Evolutionary conservation across 2,113 vertebrate genomes (phyloP).

Genomic region (Podiceps cristatus): DNA sequence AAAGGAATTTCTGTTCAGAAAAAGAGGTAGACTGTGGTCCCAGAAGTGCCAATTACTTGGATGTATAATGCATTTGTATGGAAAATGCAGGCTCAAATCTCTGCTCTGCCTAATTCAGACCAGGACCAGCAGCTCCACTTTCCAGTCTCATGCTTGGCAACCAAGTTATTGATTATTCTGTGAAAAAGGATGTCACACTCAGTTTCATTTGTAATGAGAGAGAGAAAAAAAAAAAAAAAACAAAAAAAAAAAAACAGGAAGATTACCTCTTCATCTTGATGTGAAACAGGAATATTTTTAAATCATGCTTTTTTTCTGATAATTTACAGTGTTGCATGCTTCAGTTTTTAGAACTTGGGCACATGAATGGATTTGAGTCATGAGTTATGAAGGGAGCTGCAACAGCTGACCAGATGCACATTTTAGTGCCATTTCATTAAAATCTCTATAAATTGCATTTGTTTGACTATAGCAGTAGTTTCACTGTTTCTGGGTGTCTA

Average conservation of each 20-base stretch:
- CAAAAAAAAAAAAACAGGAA: no score
- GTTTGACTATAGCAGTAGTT: neutral
- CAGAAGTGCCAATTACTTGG: neutral
- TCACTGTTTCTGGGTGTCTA: neutral
- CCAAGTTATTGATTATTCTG: neutral
- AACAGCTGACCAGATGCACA: neutral
- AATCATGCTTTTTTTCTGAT: neutral
- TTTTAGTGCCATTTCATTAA: neutral
- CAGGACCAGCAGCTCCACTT: neutral
- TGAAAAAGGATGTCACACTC: accelerated
- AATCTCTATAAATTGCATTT: neutral
- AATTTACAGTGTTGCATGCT: neutral
- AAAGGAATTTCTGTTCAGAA: neutral
- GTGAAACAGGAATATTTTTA: neutral
- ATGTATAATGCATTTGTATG: neutral
- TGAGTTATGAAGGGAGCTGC: neutral
- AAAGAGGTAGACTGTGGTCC: neutral
- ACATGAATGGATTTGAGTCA: neutral
- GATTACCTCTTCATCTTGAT: neutral
- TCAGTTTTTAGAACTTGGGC: neutral
- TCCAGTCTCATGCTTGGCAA: neutral
- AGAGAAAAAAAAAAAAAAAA: neutral
- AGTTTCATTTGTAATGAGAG: neutral
- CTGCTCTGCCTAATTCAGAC: neutral
- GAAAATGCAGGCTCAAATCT: neutral